Evolutionary conservation across 2,888 invertebrate species (phyloP).

Genomic region (Sarcophaga rosellei): DNA sequence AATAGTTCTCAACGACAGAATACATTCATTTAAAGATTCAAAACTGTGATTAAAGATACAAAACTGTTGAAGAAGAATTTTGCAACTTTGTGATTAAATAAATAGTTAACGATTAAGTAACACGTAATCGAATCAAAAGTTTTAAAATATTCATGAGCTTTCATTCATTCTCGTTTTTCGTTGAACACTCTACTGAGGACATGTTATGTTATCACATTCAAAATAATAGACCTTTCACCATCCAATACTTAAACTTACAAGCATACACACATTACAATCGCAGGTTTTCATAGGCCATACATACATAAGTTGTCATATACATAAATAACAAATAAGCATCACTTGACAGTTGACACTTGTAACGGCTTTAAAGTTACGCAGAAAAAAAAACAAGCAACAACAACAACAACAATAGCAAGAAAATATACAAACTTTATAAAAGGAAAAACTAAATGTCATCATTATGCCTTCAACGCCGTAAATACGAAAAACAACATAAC

Average conservation of each 20-base stretch:
- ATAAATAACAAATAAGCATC: constrained; percentile 49
- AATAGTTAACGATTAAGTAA: no score
- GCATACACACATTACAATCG: background rate
- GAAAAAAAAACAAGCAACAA: background rate
- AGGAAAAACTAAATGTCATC: constrained; percentile 37
- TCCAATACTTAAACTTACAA: background rate
- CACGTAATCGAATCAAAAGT: no score
- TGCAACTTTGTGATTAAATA: no score
- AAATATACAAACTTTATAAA: background rate
- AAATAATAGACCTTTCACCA: background rate
- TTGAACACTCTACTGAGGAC: background rate
- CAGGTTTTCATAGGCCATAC: no score
- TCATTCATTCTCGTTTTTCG: no score
- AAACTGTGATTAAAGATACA: no score
- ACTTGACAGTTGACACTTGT: constrained; percentile 51
- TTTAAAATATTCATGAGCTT: no score
- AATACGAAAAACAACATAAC: background rate
- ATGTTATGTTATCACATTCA: background rate
- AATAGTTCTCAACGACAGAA: no score
- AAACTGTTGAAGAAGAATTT: no score
- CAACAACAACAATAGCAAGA: background rate
- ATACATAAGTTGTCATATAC: no score
- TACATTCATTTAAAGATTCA: no score
- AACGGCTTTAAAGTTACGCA: constrained; percentile 28
- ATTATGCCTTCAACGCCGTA: constrained; percentile 30